Conservation (phyloP, 2,797 vertebrate genomes). For the Alca torda region DNA sequence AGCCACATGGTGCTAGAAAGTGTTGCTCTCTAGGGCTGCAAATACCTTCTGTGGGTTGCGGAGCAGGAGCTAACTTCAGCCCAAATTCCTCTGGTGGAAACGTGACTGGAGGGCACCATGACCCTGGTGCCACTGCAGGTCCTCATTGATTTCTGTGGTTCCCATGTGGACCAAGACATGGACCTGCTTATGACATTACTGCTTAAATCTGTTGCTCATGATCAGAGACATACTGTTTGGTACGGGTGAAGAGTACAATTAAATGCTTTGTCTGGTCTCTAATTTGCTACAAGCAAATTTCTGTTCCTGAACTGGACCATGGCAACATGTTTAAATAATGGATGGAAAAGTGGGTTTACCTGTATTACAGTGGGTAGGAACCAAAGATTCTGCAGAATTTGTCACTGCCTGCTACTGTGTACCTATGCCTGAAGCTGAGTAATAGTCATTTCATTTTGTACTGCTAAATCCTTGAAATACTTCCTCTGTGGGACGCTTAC, state of each 20-base stretch:
- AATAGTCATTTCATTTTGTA: neutral
- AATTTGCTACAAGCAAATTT: neutral
- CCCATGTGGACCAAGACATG: neutral
- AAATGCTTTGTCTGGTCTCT: neutral
- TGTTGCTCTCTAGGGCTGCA: neutral
- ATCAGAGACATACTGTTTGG: neutral
- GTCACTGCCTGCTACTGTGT: neutral
- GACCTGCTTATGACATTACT: neutral
- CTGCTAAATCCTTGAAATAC: neutral
- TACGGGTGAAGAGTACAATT: neutral
- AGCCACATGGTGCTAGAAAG: neutral
- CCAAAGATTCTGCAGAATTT: neutral
- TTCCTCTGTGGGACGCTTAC: neutral
- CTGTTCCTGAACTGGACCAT: neutral
- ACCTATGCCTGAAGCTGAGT: neutral
- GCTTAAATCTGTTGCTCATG: neutral
- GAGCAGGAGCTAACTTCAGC: neutral
- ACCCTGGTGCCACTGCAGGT: neutral
- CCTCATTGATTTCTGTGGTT: neutral
- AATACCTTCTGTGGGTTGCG: neutral
- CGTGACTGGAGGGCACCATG: neutral
- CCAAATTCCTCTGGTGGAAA: neutral
- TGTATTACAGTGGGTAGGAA: neutral
- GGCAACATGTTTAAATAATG: neutral
- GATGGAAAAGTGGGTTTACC: neutral